Percentiles rank a stretch among this genome's conserved stretches.
Conservation (phyloP, 2,888 invertebrate species). For the Trichacis sp. region DNA sequence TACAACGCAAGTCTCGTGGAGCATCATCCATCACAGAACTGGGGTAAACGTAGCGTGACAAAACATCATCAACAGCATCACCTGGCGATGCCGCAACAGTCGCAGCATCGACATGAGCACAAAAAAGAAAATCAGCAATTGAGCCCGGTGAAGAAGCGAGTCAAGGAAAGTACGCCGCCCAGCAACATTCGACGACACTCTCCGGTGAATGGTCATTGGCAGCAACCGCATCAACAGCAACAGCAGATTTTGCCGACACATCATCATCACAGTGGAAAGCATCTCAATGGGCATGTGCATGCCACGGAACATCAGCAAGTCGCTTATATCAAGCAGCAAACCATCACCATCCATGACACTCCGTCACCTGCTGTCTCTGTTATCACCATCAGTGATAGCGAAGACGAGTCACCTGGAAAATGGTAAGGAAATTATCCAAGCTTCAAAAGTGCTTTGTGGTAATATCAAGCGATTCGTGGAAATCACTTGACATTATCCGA, state of each 20-base stretch:
- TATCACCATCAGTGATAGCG: slow-evolving; percentile 95
- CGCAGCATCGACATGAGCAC: slow-evolving; percentile 73
- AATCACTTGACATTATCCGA: slow-evolving; percentile 50
- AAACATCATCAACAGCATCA: slow-evolving; percentile 74
- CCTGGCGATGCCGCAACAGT: slow-evolving; percentile 73
- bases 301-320: slow-evolving; percentile 63
- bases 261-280: slow-evolving; percentile 55
- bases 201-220: slow-evolving; percentile 69
- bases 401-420: slow-evolving; percentile 81
- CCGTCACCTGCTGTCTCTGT: slow-evolving; percentile 95
- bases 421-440: slow-evolving; percentile 59
- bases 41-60: slow-evolving; percentile 71
- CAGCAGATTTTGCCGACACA: slow-evolving; percentile 48
- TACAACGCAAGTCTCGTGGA: slow-evolving; percentile 72
- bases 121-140: slow-evolving; percentile 91
- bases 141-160: slow-evolving; percentile 96
- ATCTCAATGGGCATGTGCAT: slow-evolving; percentile 53
- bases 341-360: slow-evolving; percentile 95
- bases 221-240: slow-evolving; percentile 57
- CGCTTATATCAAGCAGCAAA: slow-evolving; percentile 76
- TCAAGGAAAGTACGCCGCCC: slow-evolving; percentile 95
- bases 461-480: slow-evolving; percentile 61
- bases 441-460: no score
- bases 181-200: slow-evolving; percentile 66
- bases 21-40: slow-evolving; percentile 69